A percentile compares a stretch with the other conserved stretches of the same genome.
phyloP scores from a whole-genome alignment of 1,140 invertebrate genomes.

The Triops cancriformis region DNA sequence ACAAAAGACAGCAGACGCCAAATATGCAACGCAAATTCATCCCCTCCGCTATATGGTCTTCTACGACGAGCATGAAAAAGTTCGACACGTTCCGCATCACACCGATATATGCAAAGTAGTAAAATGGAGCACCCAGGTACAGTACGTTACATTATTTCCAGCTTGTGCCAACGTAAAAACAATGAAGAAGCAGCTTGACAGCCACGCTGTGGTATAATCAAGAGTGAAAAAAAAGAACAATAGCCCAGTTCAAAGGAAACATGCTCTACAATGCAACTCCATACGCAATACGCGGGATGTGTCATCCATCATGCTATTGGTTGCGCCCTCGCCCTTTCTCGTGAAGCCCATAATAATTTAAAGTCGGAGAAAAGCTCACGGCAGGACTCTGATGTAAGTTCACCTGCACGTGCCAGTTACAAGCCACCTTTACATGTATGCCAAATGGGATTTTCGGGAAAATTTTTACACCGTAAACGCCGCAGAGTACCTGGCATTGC shows the following conservation, averaged over 20 bases:
- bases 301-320: neutral
- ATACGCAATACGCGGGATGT: neutral
- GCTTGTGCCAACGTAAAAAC: too few relatives aligned
- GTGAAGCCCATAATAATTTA: neutral
- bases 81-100: neutral
- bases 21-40: slow-evolving; percentile 1
- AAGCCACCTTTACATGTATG: neutral
- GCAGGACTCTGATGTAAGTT: neutral
- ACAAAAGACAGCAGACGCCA: neutral
- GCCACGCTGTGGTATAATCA: too few relatives aligned
- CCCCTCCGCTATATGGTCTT: neutral
- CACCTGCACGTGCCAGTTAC: neutral
- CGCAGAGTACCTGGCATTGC: too few relatives aligned
- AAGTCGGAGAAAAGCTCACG: neutral
- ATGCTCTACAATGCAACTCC: neutral
- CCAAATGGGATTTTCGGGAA: neutral
- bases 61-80: neutral
- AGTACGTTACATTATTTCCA: too few relatives aligned
- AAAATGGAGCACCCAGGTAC: neutral
- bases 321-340: slow-evolving; percentile 3
- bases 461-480: neutral
- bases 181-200: too few relatives aligned
- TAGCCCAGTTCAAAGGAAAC: too few relatives aligned
- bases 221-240: too few relatives aligned
- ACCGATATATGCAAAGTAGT: neutral